Percentiles rank a stretch among this genome's conserved stretches.
Conservation (phyloP, 2,113 vertebrate genomes). For the Limanda limanda region DNA sequence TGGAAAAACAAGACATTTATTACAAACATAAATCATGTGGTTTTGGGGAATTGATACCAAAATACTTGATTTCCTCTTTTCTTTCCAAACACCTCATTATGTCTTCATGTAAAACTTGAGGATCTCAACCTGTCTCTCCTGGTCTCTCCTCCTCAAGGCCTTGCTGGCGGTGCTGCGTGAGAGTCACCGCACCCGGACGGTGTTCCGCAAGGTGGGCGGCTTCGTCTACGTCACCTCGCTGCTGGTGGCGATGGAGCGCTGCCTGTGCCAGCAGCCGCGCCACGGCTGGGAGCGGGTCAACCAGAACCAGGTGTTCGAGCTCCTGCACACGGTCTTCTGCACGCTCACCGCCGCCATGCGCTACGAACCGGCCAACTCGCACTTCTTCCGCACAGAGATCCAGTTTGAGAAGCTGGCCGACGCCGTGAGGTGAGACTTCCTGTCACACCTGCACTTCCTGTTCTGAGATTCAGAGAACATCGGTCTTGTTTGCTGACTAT, state of each 20-base stretch:
- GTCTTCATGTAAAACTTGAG: not conserved
- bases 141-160: slow-evolving; percentile 78
- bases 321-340: slow-evolving; percentile 94
- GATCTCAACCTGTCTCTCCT: not conserved
- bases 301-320: slow-evolving; percentile 96
- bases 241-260: slow-evolving; percentile 96
- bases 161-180: slow-evolving; percentile 91
- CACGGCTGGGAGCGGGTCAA: slow-evolving; percentile 95
- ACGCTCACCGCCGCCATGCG: slow-evolving; percentile 97
- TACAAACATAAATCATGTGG: too few species aligned
- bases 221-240: slow-evolving; percentile 98
- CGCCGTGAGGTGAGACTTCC: slow-evolving; percentile 81
- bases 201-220: slow-evolving; percentile 97
- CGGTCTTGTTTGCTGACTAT: too few species aligned
- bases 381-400: slow-evolving; percentile 98
- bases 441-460: too few species aligned
- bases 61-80: too few species aligned
- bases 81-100: not conserved
- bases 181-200: slow-evolving; percentile 96
- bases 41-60: too few species aligned
- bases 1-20: too few species aligned
- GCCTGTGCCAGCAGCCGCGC: slow-evolving; percentile 88
- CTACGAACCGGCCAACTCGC: slow-evolving; percentile 96
- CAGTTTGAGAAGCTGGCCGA: slow-evolving; percentile 99
- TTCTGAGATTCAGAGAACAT: too few species aligned